Conservation (phyloP, 2,888 invertebrate species). For the Pomacea canaliculata region DNA sequence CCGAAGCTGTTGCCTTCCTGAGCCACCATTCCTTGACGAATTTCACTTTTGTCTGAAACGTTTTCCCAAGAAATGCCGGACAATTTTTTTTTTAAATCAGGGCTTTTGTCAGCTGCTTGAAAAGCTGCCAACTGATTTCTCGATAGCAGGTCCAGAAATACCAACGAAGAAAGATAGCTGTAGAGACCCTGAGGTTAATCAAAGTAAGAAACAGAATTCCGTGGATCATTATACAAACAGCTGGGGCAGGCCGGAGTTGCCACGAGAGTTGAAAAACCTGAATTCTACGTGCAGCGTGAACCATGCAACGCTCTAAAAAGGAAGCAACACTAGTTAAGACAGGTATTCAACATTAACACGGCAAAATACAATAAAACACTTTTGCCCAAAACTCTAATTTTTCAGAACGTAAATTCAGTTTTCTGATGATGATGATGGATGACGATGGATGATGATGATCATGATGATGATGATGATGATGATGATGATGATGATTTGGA, state of each 20-base stretch:
- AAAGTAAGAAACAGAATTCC: too few species aligned
- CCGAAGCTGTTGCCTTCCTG: slow-evolving; percentile 46
- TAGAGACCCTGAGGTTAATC: background rate
- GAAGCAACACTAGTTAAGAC: too few species aligned
- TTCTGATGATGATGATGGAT: background rate
- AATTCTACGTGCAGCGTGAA: too few species aligned
- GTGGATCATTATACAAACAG: too few species aligned
- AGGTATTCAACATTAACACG: too few species aligned
- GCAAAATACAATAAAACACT: too few species aligned
- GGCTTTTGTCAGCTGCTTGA: background rate
- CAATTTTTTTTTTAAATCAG: too few species aligned
- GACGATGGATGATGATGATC: background rate
- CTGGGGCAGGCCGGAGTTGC: too few species aligned
- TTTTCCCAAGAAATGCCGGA: background rate
- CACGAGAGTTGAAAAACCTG: too few species aligned
- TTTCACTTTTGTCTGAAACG: slow-evolving; percentile 53
- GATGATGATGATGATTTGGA: background rate
- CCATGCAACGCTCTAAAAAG: too few species aligned
- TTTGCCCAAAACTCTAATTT: too few species aligned
- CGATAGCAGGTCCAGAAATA: background rate
- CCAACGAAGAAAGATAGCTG: background rate
- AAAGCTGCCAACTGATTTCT: background rate
- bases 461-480: slow-evolving; percentile 1
- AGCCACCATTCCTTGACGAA: slow-evolving; percentile 50
- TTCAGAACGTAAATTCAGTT: too few species aligned